A percentile compares a stretch with the other conserved stretches of the same genome.
Conservation (phyloP, 2,113 vertebrate genomes). For the Amphilophus citrinellus region DNA sequence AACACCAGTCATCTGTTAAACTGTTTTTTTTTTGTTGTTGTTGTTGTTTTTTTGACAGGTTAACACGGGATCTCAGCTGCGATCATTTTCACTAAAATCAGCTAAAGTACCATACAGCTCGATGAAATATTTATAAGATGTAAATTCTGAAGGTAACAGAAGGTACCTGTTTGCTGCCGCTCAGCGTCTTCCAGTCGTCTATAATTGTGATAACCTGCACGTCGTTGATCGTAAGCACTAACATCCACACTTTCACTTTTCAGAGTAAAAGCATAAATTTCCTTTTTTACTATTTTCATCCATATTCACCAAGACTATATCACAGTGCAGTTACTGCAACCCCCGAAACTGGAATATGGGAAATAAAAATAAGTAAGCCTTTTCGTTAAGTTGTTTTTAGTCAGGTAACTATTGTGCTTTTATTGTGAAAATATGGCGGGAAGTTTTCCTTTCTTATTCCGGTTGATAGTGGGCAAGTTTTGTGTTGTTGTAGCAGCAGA, state of each 20-base stretch:
- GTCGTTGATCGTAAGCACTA: not conserved
- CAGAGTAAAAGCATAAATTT: constrained; percentile 37
- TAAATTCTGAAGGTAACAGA: not conserved
- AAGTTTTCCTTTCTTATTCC: not conserved
- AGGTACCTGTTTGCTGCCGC: constrained; percentile 46
- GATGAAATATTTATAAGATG: not conserved
- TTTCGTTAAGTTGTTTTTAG: not conserved
- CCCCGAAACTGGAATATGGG: not conserved
- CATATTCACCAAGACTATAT: not conserved
- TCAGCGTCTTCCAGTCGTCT: not conserved
- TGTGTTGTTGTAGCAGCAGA: not conserved
- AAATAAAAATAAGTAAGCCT: not conserved
- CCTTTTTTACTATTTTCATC: not conserved
- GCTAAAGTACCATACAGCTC: not conserved
- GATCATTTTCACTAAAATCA: not conserved
- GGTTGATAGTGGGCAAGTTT: not conserved
- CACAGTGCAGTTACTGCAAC: not conserved
- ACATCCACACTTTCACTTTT: constrained; percentile 30
- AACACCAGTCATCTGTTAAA: constrained; percentile 16
- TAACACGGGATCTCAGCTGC: not conserved
- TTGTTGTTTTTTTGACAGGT: not conserved
- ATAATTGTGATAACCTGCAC: not conserved
- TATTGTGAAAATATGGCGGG: constrained; percentile 31
- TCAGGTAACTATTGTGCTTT: not conserved
- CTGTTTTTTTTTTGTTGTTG: not conserved